Conservation (phyloP, 2,888 invertebrate species). For the Pandemis corylana region DNA sequence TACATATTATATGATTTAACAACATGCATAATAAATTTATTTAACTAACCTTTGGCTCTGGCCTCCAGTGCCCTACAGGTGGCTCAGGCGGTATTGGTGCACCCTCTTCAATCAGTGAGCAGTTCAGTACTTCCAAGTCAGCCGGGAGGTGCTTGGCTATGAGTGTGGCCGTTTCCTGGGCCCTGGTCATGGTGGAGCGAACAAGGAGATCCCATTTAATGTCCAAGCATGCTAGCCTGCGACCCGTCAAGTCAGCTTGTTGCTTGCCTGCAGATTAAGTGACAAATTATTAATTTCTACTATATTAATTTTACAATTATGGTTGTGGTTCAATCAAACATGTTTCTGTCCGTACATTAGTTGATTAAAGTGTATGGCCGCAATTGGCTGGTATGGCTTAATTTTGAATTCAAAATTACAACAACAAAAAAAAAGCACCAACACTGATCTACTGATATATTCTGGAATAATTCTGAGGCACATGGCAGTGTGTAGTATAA, state of each 20-base stretch:
- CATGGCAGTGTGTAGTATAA: too few relatives aligned
- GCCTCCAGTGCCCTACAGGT: conserved; percentile 93
- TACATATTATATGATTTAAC: background rate
- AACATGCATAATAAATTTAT: background rate
- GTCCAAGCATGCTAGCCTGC: conserved; percentile 90
- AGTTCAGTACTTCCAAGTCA: conserved; percentile 85
- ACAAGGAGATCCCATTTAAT: conserved; percentile 92
- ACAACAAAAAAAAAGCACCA: too few relatives aligned
- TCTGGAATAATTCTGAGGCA: too few relatives aligned
- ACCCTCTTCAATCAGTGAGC: conserved; percentile 94
- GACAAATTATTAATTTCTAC: background rate
- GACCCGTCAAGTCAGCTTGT: conserved; percentile 95
- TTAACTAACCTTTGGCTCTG: conserved; percentile 85
- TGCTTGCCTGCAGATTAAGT: conserved; percentile 85
- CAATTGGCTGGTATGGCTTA: too few relatives aligned
- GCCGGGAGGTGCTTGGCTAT: conserved; percentile 89
- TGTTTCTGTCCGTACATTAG: too few relatives aligned
- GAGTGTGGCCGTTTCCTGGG: conserved; percentile 95
- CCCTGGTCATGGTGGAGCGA: conserved; percentile 96
- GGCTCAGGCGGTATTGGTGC: conserved; percentile 98
- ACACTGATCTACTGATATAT: too few relatives aligned
- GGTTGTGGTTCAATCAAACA: too few relatives aligned
- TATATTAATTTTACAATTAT: too few relatives aligned
- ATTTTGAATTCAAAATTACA: too few relatives aligned
- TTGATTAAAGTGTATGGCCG: too few relatives aligned